Conservation (phyloP, 2,113 vertebrate species). For the Ageneiosus marmoratus region DNA sequence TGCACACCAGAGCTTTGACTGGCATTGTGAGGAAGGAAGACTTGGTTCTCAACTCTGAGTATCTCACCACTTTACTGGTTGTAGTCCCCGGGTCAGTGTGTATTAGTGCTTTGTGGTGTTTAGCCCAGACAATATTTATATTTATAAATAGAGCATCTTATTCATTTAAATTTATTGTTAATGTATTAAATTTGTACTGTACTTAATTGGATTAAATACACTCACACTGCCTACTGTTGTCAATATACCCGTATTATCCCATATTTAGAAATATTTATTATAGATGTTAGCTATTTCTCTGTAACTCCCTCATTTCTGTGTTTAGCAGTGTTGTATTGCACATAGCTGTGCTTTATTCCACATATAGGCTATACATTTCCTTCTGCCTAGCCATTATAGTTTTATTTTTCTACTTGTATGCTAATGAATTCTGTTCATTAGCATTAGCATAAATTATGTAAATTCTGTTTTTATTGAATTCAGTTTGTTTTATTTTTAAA, state of each 20-base stretch:
- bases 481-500: no score
- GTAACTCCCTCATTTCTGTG: neutral
- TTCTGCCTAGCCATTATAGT: neutral
- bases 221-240: neutral
- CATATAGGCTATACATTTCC: neutral
- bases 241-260: neutral
- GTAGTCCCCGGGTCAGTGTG: constrained; percentile 86
- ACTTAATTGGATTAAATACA: neutral
- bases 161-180: neutral
- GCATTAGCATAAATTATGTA: no score
- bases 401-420: neutral
- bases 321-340: neutral
- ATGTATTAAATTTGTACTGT: neutral
- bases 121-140: neutral
- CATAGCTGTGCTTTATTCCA: neutral
- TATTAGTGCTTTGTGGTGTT: neutral
- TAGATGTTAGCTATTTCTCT: neutral
- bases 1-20: constrained; percentile 82
- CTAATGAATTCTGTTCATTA: neutral
- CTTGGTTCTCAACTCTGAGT: constrained; percentile 89
- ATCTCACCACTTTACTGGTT: constrained; percentile 89
- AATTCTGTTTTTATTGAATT: no score
- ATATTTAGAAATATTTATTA: neutral
- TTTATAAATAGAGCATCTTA: neutral
- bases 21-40: constrained; percentile 88